Conservation (phyloP, 2,113 vertebrate genomes). For the Macroglossus sobrinus region DNA sequence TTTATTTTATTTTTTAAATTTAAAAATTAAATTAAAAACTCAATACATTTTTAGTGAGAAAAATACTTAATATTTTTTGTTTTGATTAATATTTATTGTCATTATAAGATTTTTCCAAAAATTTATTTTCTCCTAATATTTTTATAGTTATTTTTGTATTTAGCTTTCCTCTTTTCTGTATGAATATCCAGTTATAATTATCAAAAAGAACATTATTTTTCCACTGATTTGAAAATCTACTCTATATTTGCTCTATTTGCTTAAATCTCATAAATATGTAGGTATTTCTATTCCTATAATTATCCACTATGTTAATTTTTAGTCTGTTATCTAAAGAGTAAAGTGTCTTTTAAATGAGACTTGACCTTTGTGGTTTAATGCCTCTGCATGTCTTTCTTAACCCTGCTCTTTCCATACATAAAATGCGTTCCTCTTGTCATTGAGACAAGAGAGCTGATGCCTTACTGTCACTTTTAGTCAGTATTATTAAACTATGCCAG, state of each 20-base stretch:
- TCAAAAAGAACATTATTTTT: neutral
- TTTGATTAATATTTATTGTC: neutral
- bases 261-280: neutral
- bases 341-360: neutral
- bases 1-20: neutral
- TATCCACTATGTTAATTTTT: neutral
- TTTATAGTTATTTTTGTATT: neutral
- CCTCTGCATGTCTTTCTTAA: neutral
- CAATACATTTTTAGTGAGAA: neutral
- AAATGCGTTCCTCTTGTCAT: neutral
- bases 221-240: neutral
- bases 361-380: neutral
- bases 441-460: neutral
- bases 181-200: neutral
- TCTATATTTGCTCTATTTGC: neutral
- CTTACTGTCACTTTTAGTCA: neutral
- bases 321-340: neutral
- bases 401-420: neutral
- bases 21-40: neutral
- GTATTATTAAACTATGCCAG: neutral
- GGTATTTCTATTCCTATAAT: neutral
- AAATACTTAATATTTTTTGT: neutral
- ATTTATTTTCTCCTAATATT: neutral
- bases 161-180: neutral
- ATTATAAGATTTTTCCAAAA: neutral